Evolutionary conservation across 2,113 vertebrate genomes (phyloP).

Genomic region (Heliornis fulica): DNA sequence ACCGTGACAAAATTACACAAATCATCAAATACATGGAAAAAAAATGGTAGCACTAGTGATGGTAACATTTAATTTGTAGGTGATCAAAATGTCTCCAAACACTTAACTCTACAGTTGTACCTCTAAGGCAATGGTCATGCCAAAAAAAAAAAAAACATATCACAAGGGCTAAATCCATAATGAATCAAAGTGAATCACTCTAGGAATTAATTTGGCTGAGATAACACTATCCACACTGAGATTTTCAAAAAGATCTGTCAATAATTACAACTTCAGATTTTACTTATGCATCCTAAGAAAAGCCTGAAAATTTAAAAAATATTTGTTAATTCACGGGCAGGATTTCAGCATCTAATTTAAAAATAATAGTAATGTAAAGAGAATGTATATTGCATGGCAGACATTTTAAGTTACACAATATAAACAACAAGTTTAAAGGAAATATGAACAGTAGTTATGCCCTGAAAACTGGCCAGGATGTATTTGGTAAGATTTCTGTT

Average conservation of each 20-base stretch:
- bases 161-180: background rate
- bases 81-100: background rate
- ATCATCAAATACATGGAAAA: background rate
- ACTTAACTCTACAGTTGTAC: background rate
- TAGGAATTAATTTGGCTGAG: constrained; percentile 29
- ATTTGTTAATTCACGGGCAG: background rate
- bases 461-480: background rate
- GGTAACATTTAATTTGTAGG: background rate
- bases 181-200: background rate
- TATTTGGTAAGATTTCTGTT: background rate
- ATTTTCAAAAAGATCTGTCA: background rate
- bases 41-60: background rate
- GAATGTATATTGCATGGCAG: background rate
- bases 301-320: background rate
- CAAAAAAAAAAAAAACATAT: background rate
- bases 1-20: background rate
- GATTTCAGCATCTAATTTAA: background rate
- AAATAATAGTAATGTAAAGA: background rate
- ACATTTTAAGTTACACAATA: background rate
- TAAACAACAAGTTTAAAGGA: background rate
- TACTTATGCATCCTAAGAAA: background rate
- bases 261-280: background rate
- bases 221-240: background rate
- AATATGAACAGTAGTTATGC: background rate
- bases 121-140: background rate